Evolutionary conservation across 2,113 vertebrate genomes (phyloP), one percentile per base, ranked within the genome.

Genomic region (Fulica atra): DNA sequence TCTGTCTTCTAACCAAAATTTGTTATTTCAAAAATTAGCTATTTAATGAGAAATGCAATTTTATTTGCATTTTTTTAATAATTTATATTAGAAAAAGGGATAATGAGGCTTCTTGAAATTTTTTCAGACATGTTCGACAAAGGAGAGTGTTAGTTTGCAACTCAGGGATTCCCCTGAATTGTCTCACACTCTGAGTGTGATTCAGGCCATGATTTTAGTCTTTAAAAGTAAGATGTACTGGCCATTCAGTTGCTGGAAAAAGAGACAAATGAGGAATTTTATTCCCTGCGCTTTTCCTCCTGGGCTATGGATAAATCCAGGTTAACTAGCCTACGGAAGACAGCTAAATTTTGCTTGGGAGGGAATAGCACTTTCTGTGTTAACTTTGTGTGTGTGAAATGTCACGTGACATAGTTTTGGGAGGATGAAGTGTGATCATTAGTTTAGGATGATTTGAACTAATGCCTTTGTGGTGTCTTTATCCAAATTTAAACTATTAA

Each of bases 371-470:
- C 24, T 29, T 20, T 44, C 8, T 28, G 2, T 63, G 29, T 68
- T 35, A 42, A 42, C 16, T 4, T 2, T 2, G 5, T 2, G 6
- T 21, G 24, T 33, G 8, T 51, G 35, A 89, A 46, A 46, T 4
- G 0, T 72, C 4, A 1, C 11, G 21, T 2, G 1, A 53, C 11
- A 59, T 7, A 64, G 17, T 10, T 79, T 77, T 72, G 2, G 7
- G 8, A 13, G 3, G 7, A 5, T 3, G 29, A n/a, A 25, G 7
- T 64, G 21, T 61, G 23, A 63, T 19, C 14, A 24, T 64, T 74
- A 23, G 8, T 2, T 68, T 70, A 54, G 12, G 17, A 54, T 25
- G 6, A 71, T 56, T 40, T 38, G 51, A 85, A 48, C 35, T 31
- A 51, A 63, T 29, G 23, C 9, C 9, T 72, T 82, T 3, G 3